Evolutionary conservation across 1,140 invertebrate genomes (phyloP), one percentile per base, ranked within the genome.

Genomic region (Leptinotarsa texana): DNA sequence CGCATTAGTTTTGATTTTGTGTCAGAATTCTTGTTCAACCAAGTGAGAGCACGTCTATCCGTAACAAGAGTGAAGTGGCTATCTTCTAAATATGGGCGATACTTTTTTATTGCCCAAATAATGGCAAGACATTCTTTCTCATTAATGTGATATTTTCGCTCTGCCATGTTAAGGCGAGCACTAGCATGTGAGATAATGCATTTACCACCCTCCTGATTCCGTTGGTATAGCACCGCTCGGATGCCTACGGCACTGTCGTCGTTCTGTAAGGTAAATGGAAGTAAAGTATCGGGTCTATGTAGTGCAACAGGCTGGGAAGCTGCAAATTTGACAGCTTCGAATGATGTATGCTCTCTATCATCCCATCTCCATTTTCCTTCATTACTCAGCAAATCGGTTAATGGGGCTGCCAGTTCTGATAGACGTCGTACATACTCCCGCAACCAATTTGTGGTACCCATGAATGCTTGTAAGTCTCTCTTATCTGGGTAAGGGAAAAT

Each of bases 41-140:
- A 84, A 0, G 49, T 71, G 0, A 84, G 72, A 0, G 76, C 78
- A 5, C 65, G n/a, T 49, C 77, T 82, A 72, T 82, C 80, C 0
- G 82, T 84, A n/a, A 71, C 27, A 1, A 85, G 74, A 1, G 51
- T 77, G 72, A 85, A 85, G 3, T 51, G 74, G 13, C 75, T 27
- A 57, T 84, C 81, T 49, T 84, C 81, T 13, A 85, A 74, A 68
- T 82, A 83, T 2, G 49, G 77, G 13, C 78, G 70, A 68, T 80
- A 85, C 13, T 68, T 72, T 57, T 81, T 80, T 11, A 85, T 74
- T 0, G 80, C 82, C 83, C 84, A 84, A 0, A 85, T 63, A 1
- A 83, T 62, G 0, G 83, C 83, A 8, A 76, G 72, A 22, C 74
- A 77, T 61, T 80, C 74, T 24, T 74, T 63, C 42, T 75, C 76